Base-by-base conservation (phyloP, 2,888 invertebrate species). In the Amphimallon solstitiale region DNA sequence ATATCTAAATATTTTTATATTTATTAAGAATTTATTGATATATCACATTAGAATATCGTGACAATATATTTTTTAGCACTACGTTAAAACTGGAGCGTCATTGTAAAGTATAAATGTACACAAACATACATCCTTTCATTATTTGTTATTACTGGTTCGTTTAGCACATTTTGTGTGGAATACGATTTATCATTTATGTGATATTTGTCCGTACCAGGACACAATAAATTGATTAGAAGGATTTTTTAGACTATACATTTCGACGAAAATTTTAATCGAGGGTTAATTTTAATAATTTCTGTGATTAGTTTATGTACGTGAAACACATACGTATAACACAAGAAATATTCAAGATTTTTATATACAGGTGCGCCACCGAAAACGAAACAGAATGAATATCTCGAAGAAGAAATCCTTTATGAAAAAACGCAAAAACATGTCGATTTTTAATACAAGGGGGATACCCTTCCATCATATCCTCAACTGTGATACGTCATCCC, bases 51-150 rank as follows among this genome's bases (percentile, higher is more conserved):
- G 54, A 54, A 38, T 19, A 21, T 23, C 21, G 21, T 23, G 40
- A 40, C 40, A 56, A 56, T 56, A 15, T 56, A 51, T 37, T 40
- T 56, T 40, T 56, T 56, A 56, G 23, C 40, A 21, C 40, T 35
- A 21, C 21, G 23, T 38, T 56, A 56, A 56, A 56, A 56, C 56
- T 56, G 23, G 56, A 43, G 56, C 56, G 56, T 56, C 56, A 56
- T 56, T 56, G 56, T 56, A 23, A 56, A 56, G 56, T 56, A 40
- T 56, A 40, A 56, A 56, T 56, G 56, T 23, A 56, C 37, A 56
- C 56, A 56, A 21, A 14, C 14, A 21, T 56, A 40, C 21, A 40
- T 12, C 40, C 14, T 56, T 40, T 56, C 56, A 40, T 56, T 56
- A 56, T 40, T n/a, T 56, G 29, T 23, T 56, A 56, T 56, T 56